Conservation (phyloP, 2,797 vertebrate genomes). For the Lepilemur septentrionalis region DNA sequence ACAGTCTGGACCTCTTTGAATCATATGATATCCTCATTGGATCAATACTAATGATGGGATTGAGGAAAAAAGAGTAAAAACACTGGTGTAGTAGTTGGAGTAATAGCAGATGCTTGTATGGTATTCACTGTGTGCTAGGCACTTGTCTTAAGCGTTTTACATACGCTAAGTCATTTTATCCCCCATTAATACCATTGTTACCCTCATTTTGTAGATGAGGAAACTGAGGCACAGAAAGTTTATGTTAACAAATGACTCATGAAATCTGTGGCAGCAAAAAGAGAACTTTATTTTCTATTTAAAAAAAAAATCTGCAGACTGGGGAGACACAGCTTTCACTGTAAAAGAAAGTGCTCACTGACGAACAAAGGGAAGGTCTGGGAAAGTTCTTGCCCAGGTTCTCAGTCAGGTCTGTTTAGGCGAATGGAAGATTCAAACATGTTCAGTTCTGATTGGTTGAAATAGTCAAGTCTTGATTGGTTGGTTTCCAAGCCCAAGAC, state of each 20-base stretch:
- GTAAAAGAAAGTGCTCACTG: neutral
- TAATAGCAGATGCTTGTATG: neutral
- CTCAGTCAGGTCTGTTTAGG: neutral
- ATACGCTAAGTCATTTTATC: neutral
- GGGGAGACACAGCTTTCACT: neutral
- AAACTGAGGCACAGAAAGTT: conserved; percentile 12
- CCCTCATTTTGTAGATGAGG: neutral
- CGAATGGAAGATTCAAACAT: neutral
- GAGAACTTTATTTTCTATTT: neutral
- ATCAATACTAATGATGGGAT: neutral
- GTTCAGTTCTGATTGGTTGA: neutral
- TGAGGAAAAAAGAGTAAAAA: neutral
- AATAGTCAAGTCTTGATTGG: too few species aligned
- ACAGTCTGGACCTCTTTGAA: neutral
- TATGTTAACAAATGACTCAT: neutral
- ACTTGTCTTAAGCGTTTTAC: neutral
- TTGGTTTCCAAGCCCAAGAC: neutral
- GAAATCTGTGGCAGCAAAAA: neutral
- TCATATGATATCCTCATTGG: neutral
- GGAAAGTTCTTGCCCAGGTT: neutral
- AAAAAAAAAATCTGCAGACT: neutral
- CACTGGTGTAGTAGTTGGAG: neutral
- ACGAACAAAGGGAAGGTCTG: neutral
- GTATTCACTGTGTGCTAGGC: neutral
- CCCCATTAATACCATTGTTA: neutral